phyloP scores from a whole-genome alignment of 37 sponge, comb jelly and placozoan species.

The Ephydatia muelleri region DNA sequence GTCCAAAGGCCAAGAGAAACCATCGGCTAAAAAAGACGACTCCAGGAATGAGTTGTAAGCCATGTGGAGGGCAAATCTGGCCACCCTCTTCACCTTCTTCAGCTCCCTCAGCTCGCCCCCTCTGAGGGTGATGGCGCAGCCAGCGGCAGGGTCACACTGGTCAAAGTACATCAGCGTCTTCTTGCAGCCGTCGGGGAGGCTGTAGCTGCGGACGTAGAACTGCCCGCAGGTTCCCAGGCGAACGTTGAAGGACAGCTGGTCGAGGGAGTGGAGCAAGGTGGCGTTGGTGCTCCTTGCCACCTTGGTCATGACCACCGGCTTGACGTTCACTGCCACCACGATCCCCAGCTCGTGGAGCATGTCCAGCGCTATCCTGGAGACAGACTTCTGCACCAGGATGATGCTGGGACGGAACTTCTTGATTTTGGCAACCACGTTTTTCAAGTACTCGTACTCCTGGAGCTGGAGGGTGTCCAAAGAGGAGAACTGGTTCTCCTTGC shows the following conservation, averaged over 20 bases:
- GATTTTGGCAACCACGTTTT: constrained; percentile 77
- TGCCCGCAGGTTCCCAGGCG: constrained; percentile 85
- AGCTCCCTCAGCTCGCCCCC: constrained; percentile 68
- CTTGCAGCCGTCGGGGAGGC: constrained; percentile 62
- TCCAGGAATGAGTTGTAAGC: constrained; percentile 83
- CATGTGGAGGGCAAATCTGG: constrained; percentile 64
- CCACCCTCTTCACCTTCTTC: constrained; percentile 84
- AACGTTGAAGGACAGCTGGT: constrained; percentile 74
- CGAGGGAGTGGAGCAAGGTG: constrained; percentile 74
- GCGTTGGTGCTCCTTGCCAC: constrained; percentile 84
- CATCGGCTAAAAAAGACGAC: constrained; percentile 66
- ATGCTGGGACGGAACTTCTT: constrained; percentile 73
- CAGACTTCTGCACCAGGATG: constrained; percentile 91
- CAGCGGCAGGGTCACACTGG: constrained; percentile 69
- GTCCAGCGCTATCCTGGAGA: constrained; percentile 85
- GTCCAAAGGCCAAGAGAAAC: constrained; percentile 59
- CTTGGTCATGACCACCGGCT: constrained; percentile 79
- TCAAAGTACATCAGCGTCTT: constrained; percentile 95
- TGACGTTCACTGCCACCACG: constrained; percentile 86
- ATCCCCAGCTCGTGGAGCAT: constrained; percentile 82
- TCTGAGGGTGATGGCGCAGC: constrained; percentile 81
- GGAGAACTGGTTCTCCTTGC: constrained; percentile 78
- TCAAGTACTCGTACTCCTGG: constrained; percentile 90
- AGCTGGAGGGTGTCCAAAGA: constrained; percentile 83
- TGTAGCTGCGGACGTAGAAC: constrained; percentile 74